phyloP scores from a whole-genome alignment of 2,797 vertebrate genomes.

The Pseudopleuronectes americanus region DNA sequence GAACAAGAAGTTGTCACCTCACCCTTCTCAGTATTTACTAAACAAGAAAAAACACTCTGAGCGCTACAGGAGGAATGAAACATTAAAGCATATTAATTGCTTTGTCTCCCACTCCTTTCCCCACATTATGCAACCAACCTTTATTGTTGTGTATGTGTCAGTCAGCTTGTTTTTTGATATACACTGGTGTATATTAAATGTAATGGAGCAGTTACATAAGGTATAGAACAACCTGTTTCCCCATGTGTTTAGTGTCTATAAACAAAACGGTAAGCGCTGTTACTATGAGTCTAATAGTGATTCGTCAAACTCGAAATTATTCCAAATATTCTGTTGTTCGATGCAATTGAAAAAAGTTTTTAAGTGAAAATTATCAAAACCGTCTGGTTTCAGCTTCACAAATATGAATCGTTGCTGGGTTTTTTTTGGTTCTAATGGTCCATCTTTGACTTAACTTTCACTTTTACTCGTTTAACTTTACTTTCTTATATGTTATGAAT shows the following conservation, averaged over 20 bases:
- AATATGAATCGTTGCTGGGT: neutral
- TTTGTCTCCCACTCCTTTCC: constrained; percentile 30
- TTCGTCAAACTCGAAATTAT: neutral
- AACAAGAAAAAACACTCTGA: constrained; percentile 9
- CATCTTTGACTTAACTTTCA: neutral
- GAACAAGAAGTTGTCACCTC: constrained; percentile 53
- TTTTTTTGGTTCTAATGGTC: neutral
- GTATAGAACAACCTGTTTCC: neutral
- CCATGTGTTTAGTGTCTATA: neutral
- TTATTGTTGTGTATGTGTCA: constrained; percentile 22
- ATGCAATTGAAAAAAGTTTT: neutral
- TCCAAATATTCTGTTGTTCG: neutral
- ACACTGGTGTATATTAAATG: constrained; percentile 6
- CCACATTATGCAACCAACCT: constrained; percentile 35
- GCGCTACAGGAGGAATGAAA: neutral
- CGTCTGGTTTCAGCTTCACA: neutral
- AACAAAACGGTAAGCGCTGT: neutral
- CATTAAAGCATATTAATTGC: constrained; percentile 13
- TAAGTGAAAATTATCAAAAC: neutral
- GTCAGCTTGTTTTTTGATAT: constrained; percentile 7
- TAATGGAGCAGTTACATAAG: constrained; percentile 1
- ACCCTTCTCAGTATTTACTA: constrained; percentile 25
- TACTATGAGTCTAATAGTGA: neutral
- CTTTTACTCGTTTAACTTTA: too few species aligned
- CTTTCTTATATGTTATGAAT: neutral